Evolutionary conservation across 1,140 invertebrate species (phyloP).

Genomic region (Lycorma delicatula): DNA sequence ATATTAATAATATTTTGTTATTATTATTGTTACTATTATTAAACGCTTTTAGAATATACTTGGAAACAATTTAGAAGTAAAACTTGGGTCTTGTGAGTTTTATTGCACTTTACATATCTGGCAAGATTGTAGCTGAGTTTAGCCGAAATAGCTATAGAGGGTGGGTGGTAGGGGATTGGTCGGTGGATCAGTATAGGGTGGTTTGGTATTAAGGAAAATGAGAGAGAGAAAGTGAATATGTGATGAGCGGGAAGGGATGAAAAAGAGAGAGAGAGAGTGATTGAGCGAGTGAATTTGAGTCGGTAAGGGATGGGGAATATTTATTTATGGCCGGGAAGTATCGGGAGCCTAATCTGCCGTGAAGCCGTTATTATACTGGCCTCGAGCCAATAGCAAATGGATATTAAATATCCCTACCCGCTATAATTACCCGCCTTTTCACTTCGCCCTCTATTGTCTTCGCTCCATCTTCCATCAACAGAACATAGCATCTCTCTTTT

Average conservation of each 20-base stretch:
- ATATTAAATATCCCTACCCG: background rate
- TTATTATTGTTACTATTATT: too few species aligned
- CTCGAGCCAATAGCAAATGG: background rate
- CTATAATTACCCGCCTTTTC: background rate
- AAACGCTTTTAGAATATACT: too few species aligned
- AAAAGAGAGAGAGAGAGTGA: background rate
- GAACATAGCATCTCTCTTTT: background rate
- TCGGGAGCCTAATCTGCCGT: background rate
- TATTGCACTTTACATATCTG: too few species aligned
- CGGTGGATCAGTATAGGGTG: too few species aligned
- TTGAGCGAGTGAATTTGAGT: background rate
- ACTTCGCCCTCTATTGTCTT: background rate
- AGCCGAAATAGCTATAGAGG: too few species aligned
- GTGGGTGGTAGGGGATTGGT: too few species aligned
- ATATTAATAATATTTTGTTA: too few species aligned
- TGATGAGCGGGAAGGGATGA: background rate
- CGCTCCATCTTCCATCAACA: too few species aligned
- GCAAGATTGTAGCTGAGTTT: too few species aligned
- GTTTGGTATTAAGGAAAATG: too few species aligned
- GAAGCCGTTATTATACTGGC: conserved; percentile 1
- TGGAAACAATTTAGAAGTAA: too few species aligned
- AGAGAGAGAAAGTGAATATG: background rate
- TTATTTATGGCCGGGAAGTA: conserved; percentile 2
- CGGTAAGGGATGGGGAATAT: background rate
- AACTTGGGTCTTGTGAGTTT: too few species aligned